Conservation (phyloP, 2,888 invertebrate species). For the Diplazon laetatorius region DNA sequence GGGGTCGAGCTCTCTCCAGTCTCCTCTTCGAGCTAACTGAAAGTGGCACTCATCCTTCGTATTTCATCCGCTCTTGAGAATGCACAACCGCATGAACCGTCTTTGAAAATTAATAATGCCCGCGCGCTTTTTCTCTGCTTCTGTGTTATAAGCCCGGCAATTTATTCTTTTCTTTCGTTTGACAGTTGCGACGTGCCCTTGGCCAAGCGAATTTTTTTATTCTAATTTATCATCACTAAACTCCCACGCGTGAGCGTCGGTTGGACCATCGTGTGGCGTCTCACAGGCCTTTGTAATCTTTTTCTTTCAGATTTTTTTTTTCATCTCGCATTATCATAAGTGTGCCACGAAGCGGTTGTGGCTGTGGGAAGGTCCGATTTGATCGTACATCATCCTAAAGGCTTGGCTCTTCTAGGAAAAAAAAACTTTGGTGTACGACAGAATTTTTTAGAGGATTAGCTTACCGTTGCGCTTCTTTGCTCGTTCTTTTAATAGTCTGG, state of each 20-base stretch:
- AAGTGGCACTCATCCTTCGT: constrained; percentile 74
- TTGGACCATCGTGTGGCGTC: constrained; percentile 2
- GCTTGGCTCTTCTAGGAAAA: constrained; percentile 26
- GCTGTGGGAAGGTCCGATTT: constrained; percentile 55
- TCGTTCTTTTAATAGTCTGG: constrained; percentile 1
- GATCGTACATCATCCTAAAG: constrained; percentile 63
- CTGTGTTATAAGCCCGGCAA: constrained; percentile 28
- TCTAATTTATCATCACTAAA: constrained; percentile 46
- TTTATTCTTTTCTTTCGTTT: constrained; percentile 19
- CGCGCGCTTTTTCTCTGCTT: constrained; percentile 14
- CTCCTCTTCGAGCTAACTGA: constrained; percentile 70
- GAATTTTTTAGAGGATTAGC: constrained; percentile 50
- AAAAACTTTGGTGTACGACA: constrained; percentile 37
- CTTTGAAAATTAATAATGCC: constrained; percentile 34
- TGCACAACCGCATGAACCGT: constrained; percentile 25
- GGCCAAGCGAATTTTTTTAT: constrained; percentile 25
- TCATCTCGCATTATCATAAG: constrained; percentile 34
- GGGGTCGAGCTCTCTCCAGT: constrained; percentile 36
- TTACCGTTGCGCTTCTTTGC: constrained; percentile 15
- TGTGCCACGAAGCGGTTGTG: constrained; percentile 37
- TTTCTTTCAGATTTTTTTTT: constrained; percentile 7
- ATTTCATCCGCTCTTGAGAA: constrained; percentile 47
- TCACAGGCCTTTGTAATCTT: constrained; percentile 27
- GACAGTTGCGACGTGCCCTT: background rate
- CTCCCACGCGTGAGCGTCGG: constrained; percentile 46